Evolutionary conservation across 2,113 vertebrate genomes (phyloP), one percentile per base, ranked within the genome.

Genomic region (Natator depressus): DNA sequence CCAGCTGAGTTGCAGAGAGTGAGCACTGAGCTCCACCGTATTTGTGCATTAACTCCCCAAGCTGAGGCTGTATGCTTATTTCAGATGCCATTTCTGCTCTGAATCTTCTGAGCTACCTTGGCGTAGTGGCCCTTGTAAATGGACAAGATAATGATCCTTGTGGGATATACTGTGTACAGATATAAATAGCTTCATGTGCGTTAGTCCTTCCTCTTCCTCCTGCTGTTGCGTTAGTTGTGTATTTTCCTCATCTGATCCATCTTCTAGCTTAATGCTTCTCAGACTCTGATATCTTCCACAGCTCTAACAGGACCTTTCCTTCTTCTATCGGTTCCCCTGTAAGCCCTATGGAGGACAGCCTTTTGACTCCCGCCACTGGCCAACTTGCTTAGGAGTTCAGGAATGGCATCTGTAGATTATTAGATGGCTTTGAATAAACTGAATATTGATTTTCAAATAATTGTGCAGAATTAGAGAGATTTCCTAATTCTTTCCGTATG

Each of bases 131-230:
- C 24, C 24, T 57, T 57, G 25, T 27, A 57, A 25, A 27, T 57
- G 11, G 25, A 57, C 55, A 27, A 57, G 55, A 25, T 11, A 57
- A 11, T 57, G 25, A 62, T 31, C 29, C 12, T 62, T 62, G 29
- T 31, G 53, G 13, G 13, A 62, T 62, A 31, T 62, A 62, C 13
- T 14, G 29, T 38, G 25, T 57, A 25, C 53, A 47, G 25, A 35
- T 0, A 0, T 19, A 1, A 0, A 2, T 7, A 12, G 35, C 35
- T 0, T 20, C 5, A 1, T 13, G 81, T 14, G 29, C 2, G 1
- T 29, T 10, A 42, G 85, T 85, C 84, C 12, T 72, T 88, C 65
- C 86, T 82, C 0, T 1, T 2, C 0, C 24, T 57, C n/a, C 10
- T 29, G 38, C 72, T 38, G 35, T 2, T 4, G 7, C 10, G 24